Conservation (phyloP, 2,797 vertebrate species). For the Neomorphus geoffroyi region DNA sequence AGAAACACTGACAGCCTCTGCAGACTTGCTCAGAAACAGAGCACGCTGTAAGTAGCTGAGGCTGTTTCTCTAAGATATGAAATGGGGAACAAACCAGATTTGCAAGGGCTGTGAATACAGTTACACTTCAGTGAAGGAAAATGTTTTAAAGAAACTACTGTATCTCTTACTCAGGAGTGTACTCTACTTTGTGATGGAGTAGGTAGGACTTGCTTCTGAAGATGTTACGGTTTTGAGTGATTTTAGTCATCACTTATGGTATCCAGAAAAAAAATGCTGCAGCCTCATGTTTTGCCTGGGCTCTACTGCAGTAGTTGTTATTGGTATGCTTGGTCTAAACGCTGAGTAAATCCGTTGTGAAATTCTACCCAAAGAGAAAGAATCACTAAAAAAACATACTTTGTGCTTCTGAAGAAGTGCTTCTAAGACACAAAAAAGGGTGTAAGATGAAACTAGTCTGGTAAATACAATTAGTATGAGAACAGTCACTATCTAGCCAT, state of each 20-base stretch:
- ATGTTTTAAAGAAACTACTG: not conserved
- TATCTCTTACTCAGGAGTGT: not conserved
- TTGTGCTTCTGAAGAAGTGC: not conserved
- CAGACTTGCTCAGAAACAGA: not conserved
- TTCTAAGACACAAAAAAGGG: not conserved
- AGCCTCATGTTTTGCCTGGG: not conserved
- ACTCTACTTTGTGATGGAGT: not conserved
- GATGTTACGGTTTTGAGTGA: not conserved
- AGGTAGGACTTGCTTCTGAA: not conserved
- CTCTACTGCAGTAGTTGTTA: not conserved
- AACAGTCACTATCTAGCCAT: not conserved
- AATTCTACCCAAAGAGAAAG: not conserved
- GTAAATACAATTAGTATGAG: not conserved
- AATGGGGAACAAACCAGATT: conserved; percentile 1
- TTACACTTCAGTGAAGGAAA: not conserved
- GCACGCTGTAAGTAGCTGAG: not conserved
- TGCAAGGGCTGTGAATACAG: not conserved
- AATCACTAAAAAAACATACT: not conserved
- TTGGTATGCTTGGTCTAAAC: not conserved
- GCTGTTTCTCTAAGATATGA: not conserved
- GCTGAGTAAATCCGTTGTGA: not conserved
- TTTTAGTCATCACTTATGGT: not conserved
- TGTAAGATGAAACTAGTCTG: not conserved
- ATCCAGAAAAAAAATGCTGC: not conserved
- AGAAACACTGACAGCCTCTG: conserved; percentile 7